Evolutionary conservation across 1,140 invertebrate species (phyloP).

Genomic region (Thalassaphorura encarpata): DNA sequence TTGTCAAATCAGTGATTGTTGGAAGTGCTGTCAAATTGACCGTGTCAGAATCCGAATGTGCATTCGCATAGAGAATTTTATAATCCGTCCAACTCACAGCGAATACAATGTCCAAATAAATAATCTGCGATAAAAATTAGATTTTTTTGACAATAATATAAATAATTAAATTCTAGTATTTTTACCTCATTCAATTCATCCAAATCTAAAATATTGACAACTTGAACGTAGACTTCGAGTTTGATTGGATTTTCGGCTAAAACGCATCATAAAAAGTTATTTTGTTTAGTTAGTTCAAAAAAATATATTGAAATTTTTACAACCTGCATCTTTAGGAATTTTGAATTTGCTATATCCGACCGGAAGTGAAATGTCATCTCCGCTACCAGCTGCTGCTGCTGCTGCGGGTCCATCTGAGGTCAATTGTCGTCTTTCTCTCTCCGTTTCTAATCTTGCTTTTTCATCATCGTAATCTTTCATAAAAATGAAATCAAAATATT

Average conservation of each 20-base stretch:
- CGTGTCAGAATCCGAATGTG: background rate
- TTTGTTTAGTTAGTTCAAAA: background rate
- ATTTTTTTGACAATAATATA: background rate
- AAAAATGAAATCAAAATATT: no score
- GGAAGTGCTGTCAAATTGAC: background rate
- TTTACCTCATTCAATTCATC: constrained; percentile 2
- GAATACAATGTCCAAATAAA: background rate
- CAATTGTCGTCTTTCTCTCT: background rate
- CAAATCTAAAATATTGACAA: constrained; percentile 6
- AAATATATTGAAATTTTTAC: background rate
- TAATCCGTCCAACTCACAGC: constrained; percentile 8
- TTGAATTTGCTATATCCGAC: background rate
- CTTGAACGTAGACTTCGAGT: background rate
- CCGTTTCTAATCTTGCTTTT: background rate
- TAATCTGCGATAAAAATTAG: background rate
- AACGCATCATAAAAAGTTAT: background rate
- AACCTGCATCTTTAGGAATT: background rate
- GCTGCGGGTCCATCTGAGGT: background rate
- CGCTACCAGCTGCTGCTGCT: background rate
- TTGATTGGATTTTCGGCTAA: background rate
- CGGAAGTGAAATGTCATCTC: background rate
- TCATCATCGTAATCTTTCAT: background rate
- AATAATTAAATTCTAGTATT: background rate
- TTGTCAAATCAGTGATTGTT: background rate
- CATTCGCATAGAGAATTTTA: background rate